phyloP scores from a whole-genome alignment of 2,797 vertebrate species.

The Lepilemur ruficaudatus region DNA sequence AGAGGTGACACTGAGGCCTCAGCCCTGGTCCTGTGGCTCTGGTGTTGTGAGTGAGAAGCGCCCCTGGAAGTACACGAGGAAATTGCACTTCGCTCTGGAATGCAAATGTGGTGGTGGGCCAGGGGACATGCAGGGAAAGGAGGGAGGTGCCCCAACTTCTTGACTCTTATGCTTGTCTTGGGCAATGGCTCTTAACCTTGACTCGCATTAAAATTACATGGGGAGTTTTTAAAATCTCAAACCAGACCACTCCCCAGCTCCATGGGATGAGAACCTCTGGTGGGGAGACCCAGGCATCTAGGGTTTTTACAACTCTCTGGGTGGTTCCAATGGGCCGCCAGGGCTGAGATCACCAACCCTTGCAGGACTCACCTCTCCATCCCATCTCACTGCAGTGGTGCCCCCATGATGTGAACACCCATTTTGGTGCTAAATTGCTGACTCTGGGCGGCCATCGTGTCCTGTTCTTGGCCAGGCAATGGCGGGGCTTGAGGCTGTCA shows the following conservation, averaged over 20 bases:
- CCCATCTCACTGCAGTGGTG: background rate
- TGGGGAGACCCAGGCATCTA: background rate
- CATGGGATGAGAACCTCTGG: background rate
- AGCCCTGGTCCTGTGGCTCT: background rate
- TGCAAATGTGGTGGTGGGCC: background rate
- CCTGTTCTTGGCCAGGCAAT: background rate
- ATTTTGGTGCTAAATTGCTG: background rate
- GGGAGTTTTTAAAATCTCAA: background rate
- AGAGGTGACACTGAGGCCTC: background rate
- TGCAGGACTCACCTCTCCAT: background rate
- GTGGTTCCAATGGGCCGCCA: background rate
- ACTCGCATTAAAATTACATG: background rate
- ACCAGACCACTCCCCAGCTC: background rate
- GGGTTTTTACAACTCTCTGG: background rate
- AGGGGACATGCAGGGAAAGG: too few species aligned
- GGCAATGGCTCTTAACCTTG: background rate
- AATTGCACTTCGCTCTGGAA: background rate
- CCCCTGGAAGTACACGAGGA: background rate
- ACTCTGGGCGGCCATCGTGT: background rate
- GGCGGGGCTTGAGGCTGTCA: background rate
- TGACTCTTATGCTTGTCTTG: background rate
- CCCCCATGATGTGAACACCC: fast-evolving
- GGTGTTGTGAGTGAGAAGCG: background rate
- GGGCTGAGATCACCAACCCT: background rate
- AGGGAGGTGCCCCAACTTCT: background rate